Evolutionary conservation across 2,113 vertebrate species (phyloP).

Genomic region (Gallinago media): DNA sequence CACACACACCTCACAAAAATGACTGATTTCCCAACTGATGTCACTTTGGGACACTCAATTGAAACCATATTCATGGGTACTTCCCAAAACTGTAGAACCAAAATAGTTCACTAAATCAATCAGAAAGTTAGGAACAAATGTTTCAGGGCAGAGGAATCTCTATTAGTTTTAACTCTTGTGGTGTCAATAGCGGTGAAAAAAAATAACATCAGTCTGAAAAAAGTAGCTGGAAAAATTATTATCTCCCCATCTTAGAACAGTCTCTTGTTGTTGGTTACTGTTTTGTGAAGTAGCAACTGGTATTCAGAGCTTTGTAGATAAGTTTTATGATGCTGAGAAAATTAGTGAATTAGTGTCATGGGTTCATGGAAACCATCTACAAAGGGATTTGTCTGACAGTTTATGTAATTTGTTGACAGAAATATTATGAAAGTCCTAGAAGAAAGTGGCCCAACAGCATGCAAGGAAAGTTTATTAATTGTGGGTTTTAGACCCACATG

Average conservation of each 20-base stretch:
- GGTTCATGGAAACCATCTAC: neutral
- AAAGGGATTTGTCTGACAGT: neutral
- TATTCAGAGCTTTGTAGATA: neutral
- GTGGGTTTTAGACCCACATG: neutral
- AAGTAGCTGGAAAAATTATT: neutral
- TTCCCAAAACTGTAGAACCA: neutral
- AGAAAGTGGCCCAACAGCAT: neutral
- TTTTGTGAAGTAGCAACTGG: neutral
- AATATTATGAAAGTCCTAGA: neutral
- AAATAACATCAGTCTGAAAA: neutral
- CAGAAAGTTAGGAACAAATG: neutral
- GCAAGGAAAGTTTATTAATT: neutral
- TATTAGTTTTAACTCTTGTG: neutral
- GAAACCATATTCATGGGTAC: neutral
- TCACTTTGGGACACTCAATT: neutral
- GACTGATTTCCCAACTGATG: neutral
- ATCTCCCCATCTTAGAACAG: neutral
- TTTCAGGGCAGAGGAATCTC: neutral
- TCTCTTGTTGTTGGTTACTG: neutral
- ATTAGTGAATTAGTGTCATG: neutral
- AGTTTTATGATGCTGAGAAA: neutral
- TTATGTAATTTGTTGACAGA: neutral
- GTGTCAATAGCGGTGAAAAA: neutral
- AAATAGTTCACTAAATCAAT: neutral
- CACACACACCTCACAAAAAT: neutral